These are phyloP conservation scores for Deilephila porcellus DNA, from an alignment of 2,888 invertebrate species.

Conservation along the genomic window DNA sequence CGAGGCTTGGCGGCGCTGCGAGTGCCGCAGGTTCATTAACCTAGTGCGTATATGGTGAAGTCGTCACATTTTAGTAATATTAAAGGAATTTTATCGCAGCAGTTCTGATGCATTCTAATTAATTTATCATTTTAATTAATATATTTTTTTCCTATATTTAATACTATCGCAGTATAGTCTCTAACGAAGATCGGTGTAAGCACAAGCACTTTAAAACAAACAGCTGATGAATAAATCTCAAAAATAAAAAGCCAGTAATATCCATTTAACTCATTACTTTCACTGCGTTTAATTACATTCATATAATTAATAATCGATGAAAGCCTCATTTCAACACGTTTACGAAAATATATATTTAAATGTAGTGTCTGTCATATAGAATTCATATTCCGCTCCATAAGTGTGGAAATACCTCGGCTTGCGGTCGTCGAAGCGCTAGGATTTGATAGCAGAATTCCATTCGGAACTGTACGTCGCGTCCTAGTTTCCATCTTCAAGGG, in stretches of 20 bases:
- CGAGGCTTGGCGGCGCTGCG: background rate
- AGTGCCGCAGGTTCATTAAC: background rate
- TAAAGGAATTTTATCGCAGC: background rate
- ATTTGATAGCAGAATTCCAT: background rate
- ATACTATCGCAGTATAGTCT: too few species aligned
- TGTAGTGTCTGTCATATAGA: background rate
- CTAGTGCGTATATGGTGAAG: background rate
- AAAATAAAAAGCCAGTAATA: too few species aligned
- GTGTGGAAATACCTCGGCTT: background rate
- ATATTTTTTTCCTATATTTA: too few species aligned
- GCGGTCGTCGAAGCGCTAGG: background rate
- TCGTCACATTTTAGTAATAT: background rate
- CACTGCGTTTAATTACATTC: too few species aligned
- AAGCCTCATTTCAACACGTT: too few species aligned
- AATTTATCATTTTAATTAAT: background rate
- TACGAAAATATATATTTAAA: background rate
- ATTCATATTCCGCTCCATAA: background rate
- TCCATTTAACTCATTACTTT: too few species aligned
- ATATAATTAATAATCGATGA: too few species aligned
- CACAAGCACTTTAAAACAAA: too few species aligned
- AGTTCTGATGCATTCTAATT: background rate
- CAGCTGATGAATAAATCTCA: too few species aligned
- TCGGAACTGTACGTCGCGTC: background rate
- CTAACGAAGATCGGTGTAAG: too few species aligned
- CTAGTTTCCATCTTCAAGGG: constrained; percentile 7